Base-by-base conservation (phyloP, 2,888 invertebrate species). In the Callinectes sapidus region DNA sequence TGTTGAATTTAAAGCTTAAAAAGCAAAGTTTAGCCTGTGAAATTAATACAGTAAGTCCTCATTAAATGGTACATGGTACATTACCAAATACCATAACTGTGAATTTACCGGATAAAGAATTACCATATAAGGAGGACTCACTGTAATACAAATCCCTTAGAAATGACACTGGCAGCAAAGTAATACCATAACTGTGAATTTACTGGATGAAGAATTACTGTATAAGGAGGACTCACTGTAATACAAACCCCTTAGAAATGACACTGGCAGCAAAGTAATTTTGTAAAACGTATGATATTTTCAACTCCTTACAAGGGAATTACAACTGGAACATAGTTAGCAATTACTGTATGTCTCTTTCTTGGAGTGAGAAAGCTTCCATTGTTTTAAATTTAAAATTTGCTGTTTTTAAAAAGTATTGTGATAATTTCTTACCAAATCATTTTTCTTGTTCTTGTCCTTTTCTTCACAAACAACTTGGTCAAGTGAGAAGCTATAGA, bases 401-500 rank as follows among this genome's bases (percentile, higher is more conserved):
- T 48, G 48, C 48, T 10, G 10, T 48, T 48, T 8, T 10, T 48
- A 61, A 23, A 61, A 61, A 61, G 61, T 23, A 23, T 23, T 18
- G 23, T 23, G 13, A 28, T n/a, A 28, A 71, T 55, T 6, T 71
- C 89, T 86, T 88, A 93, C 92, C 88, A 54, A 35, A 18, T 81
- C 91, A 86, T 28, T 81, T 23, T 93, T 91, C 32, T 93, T 93
- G 35, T 89, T 91, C 39, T 90, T 90, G n/a, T 23, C 42, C 35
- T 92, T 92, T 10, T 90, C 89, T 39, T 86, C 71, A 48, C 28
- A 18, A 42, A 93, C 86, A 35, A 92, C 92, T 32, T 91, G 91
- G 39, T 93, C 90, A 87, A 93, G 91, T 32, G 92, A 89, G 48
- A 93, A 93, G n/a, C 61, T 93, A 28, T 91, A 89, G 6, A 89